A percentile compares a stretch with the other conserved stretches of the same genome.
phyloP scores from a whole-genome alignment of 2,113 vertebrate species.

The Sclerurus mexicanus region DNA sequence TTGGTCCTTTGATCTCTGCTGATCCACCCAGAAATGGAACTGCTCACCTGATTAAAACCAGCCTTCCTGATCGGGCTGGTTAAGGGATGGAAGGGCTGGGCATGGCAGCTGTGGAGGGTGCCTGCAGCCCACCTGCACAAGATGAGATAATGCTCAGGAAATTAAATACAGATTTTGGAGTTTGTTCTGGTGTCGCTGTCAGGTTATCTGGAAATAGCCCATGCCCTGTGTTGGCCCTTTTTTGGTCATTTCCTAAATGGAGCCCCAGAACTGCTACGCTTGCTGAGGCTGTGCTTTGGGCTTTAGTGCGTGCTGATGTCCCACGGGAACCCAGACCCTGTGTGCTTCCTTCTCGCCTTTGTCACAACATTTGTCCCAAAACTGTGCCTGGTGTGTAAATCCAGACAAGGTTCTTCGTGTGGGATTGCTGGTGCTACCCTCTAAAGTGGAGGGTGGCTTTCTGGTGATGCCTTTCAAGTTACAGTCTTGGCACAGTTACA shows the following conservation, averaged over 20 bases:
- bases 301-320: not conserved
- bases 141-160: not conserved
- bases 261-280: not conserved
- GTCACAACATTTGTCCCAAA: not conserved
- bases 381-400: not conserved
- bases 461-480: not conserved
- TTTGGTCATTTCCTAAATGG: not conserved
- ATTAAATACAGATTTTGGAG: not conserved
- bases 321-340: no score
- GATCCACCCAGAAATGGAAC: not conserved
- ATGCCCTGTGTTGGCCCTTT: not conserved
- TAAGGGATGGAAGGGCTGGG: not conserved
- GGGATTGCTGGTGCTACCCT: not conserved
- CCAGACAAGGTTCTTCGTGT: not conserved
- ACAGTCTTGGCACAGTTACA: rapidly evolving
- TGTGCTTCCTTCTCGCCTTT: not conserved
- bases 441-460: not conserved
- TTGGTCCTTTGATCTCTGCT: not conserved
- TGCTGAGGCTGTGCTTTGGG: not conserved
- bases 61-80: not conserved
- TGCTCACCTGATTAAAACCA: slow-evolving; percentile 1
- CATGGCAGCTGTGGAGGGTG: not conserved
- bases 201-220: not conserved
- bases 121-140: not conserved
- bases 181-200: rapidly evolving